Evolutionary conservation across 2,888 invertebrate species (phyloP).

Genomic region (Eupithecia vulgata): DNA sequence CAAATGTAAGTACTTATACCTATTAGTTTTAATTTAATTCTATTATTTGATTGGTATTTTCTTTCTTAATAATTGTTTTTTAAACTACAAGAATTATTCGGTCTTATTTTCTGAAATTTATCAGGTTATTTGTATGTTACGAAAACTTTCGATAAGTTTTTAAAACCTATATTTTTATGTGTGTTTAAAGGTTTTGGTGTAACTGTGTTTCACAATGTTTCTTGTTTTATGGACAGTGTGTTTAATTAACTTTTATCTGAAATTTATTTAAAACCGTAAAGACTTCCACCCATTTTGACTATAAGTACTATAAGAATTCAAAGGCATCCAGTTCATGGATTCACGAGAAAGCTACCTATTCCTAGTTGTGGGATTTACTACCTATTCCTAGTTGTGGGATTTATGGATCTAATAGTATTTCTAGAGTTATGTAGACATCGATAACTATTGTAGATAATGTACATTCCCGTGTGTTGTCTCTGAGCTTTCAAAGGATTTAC

Average conservation of each 20-base stretch:
- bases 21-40: too few relatives aligned
- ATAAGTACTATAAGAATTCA: not conserved
- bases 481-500: not conserved
- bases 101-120: too few relatives aligned
- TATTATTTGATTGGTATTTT: too few relatives aligned
- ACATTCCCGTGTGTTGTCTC: not conserved
- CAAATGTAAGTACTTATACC: too few relatives aligned
- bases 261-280: not conserved
- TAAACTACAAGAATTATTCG: too few relatives aligned
- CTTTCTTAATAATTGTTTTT: too few relatives aligned
- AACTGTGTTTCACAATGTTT: too few relatives aligned
- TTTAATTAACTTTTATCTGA: too few relatives aligned
- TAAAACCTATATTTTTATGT: not conserved
- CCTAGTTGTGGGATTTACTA: not conserved
- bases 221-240: too few relatives aligned
- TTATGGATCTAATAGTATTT: not conserved
- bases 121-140: too few relatives aligned
- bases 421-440: not conserved
- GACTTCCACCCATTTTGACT: not conserved
- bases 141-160: not conserved
- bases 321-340: not conserved
- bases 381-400: not conserved
- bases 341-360: not conserved
- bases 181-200: too few relatives aligned
- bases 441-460: not conserved